Evolutionary conservation across 2,888 invertebrate genomes (phyloP), one percentile per base, ranked within the genome.

Genomic region (Seladonia tumulorum): DNA sequence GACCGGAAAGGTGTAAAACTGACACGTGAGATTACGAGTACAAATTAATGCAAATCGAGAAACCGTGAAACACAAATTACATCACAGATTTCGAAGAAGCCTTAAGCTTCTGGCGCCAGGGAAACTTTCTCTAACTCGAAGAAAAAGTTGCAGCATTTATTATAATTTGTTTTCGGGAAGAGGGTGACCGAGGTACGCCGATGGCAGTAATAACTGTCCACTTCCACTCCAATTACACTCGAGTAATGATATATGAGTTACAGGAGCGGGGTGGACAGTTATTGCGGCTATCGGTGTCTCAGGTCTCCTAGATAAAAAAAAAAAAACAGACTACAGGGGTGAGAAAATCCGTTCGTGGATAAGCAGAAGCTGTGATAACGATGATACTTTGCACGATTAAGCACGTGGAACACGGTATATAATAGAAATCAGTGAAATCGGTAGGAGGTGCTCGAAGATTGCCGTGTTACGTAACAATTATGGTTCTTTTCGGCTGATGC

Each of bases 401-500:
- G 29, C 2, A 16, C n/a, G 57, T 57, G 5, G n/a, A 57, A 57
- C n/a, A 57, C 29, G 25, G 63, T 63, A 8, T 29, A 8, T 29
- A 63, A 63, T 16, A 29, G 29, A 29, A 63, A 63, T 63, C 60
- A 25, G 29, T 16, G 25, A 29, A 63, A 63, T 63, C 29, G 29
- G 16, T 60, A 16, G 25, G 60, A 60, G 60, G 60, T 29, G 29
- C 63, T 78, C 77, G 70, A 80, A 78, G 85, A 81, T 75, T 66
- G 66, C 71, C 29, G 14, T 14, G 70, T 86, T 86, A 75, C 71
- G 71, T 80, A 86, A 85, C 66, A 49, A n/a, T 39, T 25, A 42
- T 72, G 57, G 8, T 2, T 22, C 39, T 18, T n/a, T 45, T 35
- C 47, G 22, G 81, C n/a, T 10, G 79, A n/a, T 45, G 73, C 45